Percentiles rank a stretch among this genome's conserved stretches.
Evolutionary conservation across 2,113 vertebrate species (phyloP).

Genomic region (Astur gentilis): DNA sequence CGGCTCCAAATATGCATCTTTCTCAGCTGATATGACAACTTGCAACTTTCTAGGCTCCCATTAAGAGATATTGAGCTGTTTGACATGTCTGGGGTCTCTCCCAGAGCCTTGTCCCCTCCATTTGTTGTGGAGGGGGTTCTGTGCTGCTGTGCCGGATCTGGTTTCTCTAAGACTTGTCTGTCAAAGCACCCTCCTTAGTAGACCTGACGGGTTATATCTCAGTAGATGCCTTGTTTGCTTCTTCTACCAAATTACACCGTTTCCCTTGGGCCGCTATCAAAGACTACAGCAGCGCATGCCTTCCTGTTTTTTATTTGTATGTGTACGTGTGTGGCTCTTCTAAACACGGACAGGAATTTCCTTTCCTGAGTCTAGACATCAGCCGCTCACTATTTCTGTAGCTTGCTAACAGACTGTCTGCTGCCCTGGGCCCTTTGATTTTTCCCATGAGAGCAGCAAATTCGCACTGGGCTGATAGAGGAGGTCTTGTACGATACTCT

Average conservation of each 20-base stretch:
- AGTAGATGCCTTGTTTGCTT: not conserved
- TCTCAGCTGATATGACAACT: not conserved
- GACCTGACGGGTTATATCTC: not conserved
- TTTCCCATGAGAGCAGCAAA: conserved; percentile 20
- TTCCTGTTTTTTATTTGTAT: conserved; percentile 59
- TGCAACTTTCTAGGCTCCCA: not conserved
- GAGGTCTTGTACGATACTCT: not conserved
- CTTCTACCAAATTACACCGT: not conserved
- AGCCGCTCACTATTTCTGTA: conserved; percentile 39
- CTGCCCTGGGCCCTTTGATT: not conserved
- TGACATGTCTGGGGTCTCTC: not conserved
- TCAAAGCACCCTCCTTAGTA: not conserved
- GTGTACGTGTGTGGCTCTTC: conserved; percentile 14
- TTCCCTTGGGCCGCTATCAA: not conserved
- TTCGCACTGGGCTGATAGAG: not conserved
- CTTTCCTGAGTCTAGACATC: conserved; percentile 42
- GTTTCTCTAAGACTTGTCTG: not conserved
- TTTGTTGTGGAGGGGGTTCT: not conserved
- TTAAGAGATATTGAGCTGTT: not conserved
- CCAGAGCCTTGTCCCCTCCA: not conserved
- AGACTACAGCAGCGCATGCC: not conserved
- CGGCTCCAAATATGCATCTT: not conserved
- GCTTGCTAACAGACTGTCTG: conserved; percentile 9
- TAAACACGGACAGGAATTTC: conserved; percentile 43
- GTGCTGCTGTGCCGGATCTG: not conserved